A percentile compares a stretch with the other conserved stretches of the same genome.
phyloP scores from a whole-genome alignment of 2,888 invertebrate genomes.

The Dione vanillae region DNA sequence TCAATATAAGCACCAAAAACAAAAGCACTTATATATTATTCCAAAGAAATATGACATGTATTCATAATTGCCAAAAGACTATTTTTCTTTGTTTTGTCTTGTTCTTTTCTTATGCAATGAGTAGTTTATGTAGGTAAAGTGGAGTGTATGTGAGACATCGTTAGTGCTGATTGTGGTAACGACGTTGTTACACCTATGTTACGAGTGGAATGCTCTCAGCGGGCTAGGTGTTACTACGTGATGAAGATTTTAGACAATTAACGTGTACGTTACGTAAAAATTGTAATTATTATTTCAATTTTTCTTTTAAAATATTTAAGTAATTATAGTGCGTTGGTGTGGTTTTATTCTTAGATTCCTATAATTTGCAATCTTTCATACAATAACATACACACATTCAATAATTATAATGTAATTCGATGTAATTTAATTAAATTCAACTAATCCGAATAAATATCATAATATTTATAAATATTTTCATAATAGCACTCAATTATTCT shows the following conservation, averaged over 20 bases:
- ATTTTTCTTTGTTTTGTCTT: slow-evolving; percentile 18
- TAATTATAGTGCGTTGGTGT: too few species aligned
- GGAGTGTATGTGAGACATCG: slow-evolving; percentile 50
- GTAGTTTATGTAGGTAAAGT: slow-evolving; percentile 43
- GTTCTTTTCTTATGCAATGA: slow-evolving; percentile 17
- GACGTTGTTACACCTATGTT: slow-evolving; percentile 46
- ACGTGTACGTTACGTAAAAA: slow-evolving; percentile 22
- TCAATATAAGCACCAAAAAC: slow-evolving; percentile 27
- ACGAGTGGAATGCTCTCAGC: slow-evolving; percentile 38
- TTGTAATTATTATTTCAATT: too few species aligned
- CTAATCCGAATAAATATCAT: too few species aligned
- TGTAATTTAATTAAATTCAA: too few species aligned
- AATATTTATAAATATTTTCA: too few species aligned
- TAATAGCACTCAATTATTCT: too few species aligned
- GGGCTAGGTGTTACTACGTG: slow-evolving; percentile 34
- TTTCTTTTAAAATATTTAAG: too few species aligned
- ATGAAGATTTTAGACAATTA: slow-evolving; percentile 41
- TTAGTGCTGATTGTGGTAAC: slow-evolving; percentile 57
- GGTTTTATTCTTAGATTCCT: too few species aligned
- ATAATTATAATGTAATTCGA: too few species aligned
- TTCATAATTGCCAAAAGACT: neutral
- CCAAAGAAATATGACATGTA: slow-evolving; percentile 29
- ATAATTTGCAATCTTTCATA: too few species aligned
- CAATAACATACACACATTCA: too few species aligned
- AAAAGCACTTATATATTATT: slow-evolving; percentile 11